A percentile compares a stretch with the other conserved stretches of the same genome.
Evolutionary conservation across 2,888 invertebrate species (phyloP).

Genomic region (Lasioglossum figueresi): DNA sequence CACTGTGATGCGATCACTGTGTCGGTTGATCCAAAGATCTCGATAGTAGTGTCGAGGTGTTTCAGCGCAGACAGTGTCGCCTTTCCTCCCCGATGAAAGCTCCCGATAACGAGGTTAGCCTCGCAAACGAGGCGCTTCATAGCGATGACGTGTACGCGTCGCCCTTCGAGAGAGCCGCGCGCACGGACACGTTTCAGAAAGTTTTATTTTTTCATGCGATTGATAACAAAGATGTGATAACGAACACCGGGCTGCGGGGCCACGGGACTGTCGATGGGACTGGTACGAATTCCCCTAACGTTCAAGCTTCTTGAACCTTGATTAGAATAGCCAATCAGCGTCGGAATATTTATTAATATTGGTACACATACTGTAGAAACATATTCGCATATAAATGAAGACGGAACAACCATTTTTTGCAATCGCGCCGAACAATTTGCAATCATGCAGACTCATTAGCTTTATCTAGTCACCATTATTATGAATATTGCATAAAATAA

Average conservation of each 20-base stretch:
- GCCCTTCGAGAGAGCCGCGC: not conserved
- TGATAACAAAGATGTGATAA: constrained; percentile 50
- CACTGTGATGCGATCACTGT: no score
- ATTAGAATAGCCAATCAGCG: not conserved
- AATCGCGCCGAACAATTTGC: no score
- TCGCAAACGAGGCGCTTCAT: not conserved
- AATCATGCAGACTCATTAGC: not conserved
- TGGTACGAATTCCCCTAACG: not conserved
- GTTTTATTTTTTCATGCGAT: constrained; percentile 56
- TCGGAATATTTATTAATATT: not conserved
- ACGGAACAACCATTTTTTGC: not conserved
- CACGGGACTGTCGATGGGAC: not conserved
- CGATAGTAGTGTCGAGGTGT: not conserved
- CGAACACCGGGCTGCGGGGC: constrained; percentile 28
- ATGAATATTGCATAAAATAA: not conserved
- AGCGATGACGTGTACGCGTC: not conserved
- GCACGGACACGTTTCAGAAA: constrained; percentile 20
- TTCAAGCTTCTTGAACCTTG: not conserved
- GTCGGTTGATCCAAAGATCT: not conserved
- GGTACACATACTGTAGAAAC: not conserved
- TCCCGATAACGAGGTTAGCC: constrained; percentile 7
- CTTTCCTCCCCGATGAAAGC: constrained; percentile 2
- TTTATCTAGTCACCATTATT: not conserved
- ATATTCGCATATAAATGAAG: not conserved
- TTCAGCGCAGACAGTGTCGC: not conserved